A percentile compares a stretch with the other conserved stretches of the same genome.
These are phyloP conservation scores for Clarias magur DNA, from an alignment of 2,113 vertebrate species.

Conservation along the genomic window DNA sequence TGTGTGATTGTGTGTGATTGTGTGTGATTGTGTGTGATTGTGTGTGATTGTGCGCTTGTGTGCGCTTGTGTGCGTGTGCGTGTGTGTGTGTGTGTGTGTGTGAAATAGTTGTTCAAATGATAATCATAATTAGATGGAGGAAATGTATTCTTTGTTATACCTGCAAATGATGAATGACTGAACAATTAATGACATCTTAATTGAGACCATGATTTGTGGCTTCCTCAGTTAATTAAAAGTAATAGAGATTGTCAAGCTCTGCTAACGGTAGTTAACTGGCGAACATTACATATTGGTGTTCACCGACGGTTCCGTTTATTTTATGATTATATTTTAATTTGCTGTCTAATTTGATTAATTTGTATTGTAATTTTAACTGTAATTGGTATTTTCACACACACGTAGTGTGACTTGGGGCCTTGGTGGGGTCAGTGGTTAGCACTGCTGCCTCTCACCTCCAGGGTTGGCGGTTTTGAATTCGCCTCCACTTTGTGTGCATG, in stretches of 20 bases:
- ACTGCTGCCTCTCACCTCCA: too few species aligned
- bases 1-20: background rate
- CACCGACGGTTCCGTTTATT: background rate
- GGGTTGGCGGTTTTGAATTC: too few species aligned
- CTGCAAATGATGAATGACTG: constrained; percentile 15
- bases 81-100: background rate
- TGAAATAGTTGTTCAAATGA: background rate
- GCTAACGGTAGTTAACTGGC: background rate
- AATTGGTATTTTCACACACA: background rate
- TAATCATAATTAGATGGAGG: background rate
- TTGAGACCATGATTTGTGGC: background rate
- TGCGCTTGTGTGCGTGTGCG: background rate
- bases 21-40: background rate
- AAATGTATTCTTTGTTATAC: background rate
- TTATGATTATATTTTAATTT: background rate
- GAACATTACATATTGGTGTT: background rate
- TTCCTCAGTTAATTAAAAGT: background rate
- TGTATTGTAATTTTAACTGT: too few species aligned
- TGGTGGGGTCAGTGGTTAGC: too few species aligned
- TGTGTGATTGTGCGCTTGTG: background rate
- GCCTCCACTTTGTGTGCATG: too few species aligned
- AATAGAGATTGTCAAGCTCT: background rate
- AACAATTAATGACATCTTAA: background rate
- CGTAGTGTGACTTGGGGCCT: background rate
- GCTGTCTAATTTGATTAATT: background rate